These are phyloP conservation scores for Prunella fulvescens DNA, from an alignment of 2,113 vertebrate genomes.

Conservation along the genomic window DNA sequence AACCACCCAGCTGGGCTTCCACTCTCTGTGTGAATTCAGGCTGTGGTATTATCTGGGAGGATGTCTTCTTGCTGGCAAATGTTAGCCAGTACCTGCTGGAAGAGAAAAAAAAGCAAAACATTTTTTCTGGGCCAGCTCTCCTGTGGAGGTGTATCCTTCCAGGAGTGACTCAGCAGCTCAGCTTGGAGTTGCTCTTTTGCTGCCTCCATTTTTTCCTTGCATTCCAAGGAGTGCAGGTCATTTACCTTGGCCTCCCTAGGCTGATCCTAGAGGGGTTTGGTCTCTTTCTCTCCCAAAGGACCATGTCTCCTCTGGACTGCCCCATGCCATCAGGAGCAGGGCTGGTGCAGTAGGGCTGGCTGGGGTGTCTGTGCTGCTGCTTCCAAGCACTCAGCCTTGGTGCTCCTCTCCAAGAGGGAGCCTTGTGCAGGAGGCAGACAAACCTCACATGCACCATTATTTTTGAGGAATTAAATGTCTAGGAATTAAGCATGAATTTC, in stretches of 20 bases:
- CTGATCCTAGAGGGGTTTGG: not conserved
- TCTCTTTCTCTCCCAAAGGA: not conserved
- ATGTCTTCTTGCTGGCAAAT: conserved; percentile 1
- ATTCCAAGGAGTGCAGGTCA: not conserved
- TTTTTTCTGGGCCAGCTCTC: not conserved
- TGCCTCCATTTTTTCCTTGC: not conserved
- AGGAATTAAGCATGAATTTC: not conserved
- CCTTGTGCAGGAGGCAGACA: not conserved
- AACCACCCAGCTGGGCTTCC: conserved; percentile 34
- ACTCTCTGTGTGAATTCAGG: not conserved
- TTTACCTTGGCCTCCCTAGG: not conserved
- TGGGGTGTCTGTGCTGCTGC: fast-evolving
- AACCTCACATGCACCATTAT: fast-evolving
- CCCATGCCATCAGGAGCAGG: fast-evolving
- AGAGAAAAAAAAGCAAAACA: not conserved
- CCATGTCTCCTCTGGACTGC: fast-evolving
- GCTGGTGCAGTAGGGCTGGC: fast-evolving
- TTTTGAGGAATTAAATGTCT: not conserved
- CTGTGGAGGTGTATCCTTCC: not conserved
- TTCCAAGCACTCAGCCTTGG: not conserved
- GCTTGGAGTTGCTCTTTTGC: not conserved
- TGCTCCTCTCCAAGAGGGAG: not conserved
- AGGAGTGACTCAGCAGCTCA: not conserved
- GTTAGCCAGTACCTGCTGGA: conserved; percentile 9
- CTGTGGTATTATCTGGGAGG: not conserved